These are phyloP conservation scores for Harlomillsia oculata DNA, from an alignment of 1,140 invertebrate genomes.

Conservation along the genomic window DNA sequence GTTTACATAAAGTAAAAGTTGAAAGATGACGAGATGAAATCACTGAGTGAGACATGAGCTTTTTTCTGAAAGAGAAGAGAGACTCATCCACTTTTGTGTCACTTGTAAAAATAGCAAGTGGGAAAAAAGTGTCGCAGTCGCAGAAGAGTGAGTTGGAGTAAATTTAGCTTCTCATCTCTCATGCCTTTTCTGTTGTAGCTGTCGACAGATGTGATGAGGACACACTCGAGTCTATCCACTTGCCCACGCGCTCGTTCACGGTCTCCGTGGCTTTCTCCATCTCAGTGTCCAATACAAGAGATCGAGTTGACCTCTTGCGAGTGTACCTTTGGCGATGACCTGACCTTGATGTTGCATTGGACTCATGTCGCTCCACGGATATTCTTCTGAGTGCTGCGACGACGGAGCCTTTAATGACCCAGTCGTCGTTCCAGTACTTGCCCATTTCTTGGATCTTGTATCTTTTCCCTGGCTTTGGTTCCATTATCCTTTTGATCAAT, in stretches of 20 bases:
- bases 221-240: constrained; percentile 21
- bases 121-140: too few species aligned
- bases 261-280: constrained; percentile 10
- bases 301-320: constrained; percentile 17
- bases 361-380: constrained; percentile 19
- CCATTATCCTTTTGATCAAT: constrained; percentile 60
- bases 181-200: too few species aligned
- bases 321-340: constrained; percentile 10
- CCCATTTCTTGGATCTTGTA: constrained; percentile 60
- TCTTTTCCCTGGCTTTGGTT: constrained; percentile 60
- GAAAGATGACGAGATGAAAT: too few species aligned
- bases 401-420: constrained; percentile 42
- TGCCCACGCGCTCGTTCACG: constrained; percentile 11
- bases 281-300: constrained; percentile 7
- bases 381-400: constrained; percentile 1
- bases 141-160: too few species aligned
- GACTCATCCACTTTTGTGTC: too few species aligned
- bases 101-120: too few species aligned
- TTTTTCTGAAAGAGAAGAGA: too few species aligned
- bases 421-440: constrained; percentile 62
- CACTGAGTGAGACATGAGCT: too few species aligned
- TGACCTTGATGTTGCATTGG: constrained; percentile 15
- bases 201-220: too few species aligned
- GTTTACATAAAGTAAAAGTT: too few species aligned
- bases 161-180: too few species aligned